A percentile compares a stretch with the other conserved stretches of the same genome.
Evolutionary conservation across 2,888 invertebrate genomes (phyloP).

Genomic region (Strigamia transsilvanica): DNA sequence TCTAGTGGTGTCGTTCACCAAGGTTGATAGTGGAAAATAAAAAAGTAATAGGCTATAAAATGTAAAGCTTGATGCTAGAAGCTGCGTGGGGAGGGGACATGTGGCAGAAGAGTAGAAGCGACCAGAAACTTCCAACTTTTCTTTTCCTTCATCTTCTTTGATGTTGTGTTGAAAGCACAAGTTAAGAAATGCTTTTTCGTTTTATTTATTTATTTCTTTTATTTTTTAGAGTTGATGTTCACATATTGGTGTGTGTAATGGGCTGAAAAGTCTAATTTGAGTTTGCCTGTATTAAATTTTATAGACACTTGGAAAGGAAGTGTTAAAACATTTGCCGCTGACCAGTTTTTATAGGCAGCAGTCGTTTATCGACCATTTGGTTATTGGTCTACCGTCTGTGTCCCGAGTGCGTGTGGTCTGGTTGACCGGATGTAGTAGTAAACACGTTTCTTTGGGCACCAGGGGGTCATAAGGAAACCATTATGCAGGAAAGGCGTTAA

Average conservation of each 20-base stretch:
- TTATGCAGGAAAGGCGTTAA: constrained; percentile 10
- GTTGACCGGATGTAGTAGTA: constrained; percentile 26
- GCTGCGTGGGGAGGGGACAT: constrained; percentile 41
- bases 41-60: constrained; percentile 49
- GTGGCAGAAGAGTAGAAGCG: constrained; percentile 14
- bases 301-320: constrained; percentile 9
- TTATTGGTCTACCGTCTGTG: constrained; percentile 26
- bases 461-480: constrained; percentile 18
- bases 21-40: constrained; percentile 48
- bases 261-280: not conserved
- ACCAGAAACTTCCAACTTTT: constrained; percentile 20
- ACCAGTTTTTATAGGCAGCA: constrained; percentile 9
- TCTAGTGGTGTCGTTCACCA: constrained; percentile 35
- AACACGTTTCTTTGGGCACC: constrained; percentile 19
- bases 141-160: not conserved
- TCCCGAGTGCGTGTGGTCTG: constrained; percentile 16
- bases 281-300: constrained; percentile 17
- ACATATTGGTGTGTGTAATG: not conserved
- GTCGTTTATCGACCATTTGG: constrained; percentile 21
- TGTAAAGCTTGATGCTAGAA: constrained; percentile 27
- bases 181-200: constrained; percentile 11
- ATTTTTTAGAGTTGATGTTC: no score
- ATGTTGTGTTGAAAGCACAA: constrained; percentile 23
- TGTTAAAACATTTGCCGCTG: constrained; percentile 26
- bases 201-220: not conserved